Percentiles rank a stretch among this genome's conserved stretches.
Evolutionary conservation across 1,140 invertebrate species (phyloP).

Genomic region (Tetranychus cinnabarinus): DNA sequence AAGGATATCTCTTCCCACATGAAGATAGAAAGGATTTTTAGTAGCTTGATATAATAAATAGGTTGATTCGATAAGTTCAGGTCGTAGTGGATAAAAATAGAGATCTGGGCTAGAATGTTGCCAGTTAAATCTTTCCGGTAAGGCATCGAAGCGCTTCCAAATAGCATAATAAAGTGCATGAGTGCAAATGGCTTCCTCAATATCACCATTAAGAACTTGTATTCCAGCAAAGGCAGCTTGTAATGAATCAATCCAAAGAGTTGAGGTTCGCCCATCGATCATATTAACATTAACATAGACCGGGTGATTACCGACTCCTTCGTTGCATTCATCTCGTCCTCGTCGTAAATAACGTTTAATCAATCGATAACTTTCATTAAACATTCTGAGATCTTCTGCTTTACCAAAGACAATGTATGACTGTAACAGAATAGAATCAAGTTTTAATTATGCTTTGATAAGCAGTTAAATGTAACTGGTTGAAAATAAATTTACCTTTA

Average conservation of each 20-base stretch:
- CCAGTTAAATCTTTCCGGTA: conserved; percentile 46
- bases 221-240: conserved; percentile 38
- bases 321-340: conserved; percentile 34
- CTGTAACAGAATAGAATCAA: conserved; percentile 9
- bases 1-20: conserved; percentile 38
- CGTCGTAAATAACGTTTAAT: conserved; percentile 35
- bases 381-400: conserved; percentile 31
- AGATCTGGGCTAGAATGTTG: conserved; percentile 34
- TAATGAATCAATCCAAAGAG: conserved; percentile 41
- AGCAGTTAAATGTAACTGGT: conserved; percentile 7
- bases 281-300: conserved; percentile 47
- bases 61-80: conserved; percentile 41
- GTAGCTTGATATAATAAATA: conserved; percentile 44
- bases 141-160: conserved; percentile 35
- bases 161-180: conserved; percentile 40
- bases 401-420: conserved; percentile 39
- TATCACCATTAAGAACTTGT: conserved; percentile 38
- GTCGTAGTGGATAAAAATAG: conserved; percentile 37
- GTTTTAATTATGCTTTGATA: conserved; percentile 10
- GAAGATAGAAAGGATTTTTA: conserved; percentile 43
- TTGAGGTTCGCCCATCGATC: conserved; percentile 33
- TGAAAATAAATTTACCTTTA: conserved; percentile 22
- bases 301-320: conserved; percentile 34
- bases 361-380: conserved; percentile 31
- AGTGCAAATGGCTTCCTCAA: conserved; percentile 43